Conservation (phyloP, 2,797 vertebrate species). For the Hozukius guyotensis region DNA sequence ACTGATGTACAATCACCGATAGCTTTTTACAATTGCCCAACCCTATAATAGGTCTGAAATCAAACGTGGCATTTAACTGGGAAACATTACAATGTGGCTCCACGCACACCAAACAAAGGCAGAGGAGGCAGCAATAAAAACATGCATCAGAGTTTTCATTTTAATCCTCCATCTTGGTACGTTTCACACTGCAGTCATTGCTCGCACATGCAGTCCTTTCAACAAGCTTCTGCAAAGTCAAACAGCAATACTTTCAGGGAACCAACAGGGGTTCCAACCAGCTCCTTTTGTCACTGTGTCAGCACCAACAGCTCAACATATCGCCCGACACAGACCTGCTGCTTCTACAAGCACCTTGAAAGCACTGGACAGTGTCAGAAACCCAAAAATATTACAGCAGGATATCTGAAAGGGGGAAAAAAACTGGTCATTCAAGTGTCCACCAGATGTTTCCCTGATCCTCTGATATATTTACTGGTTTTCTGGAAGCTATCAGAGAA, state of each 20-base stretch:
- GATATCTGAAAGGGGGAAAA: conserved; percentile 18
- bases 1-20: not conserved
- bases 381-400: conserved; percentile 10
- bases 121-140: not conserved
- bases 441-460: conserved; percentile 63
- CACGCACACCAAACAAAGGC: not conserved
- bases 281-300: conserved; percentile 56
- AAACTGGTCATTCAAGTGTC: conserved; percentile 52
- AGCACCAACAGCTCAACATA: conserved; percentile 48
- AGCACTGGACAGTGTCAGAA: conserved; percentile 32
- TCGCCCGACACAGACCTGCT: conserved; percentile 35
- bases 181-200: not conserved
- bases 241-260: conserved; percentile 35
- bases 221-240: conserved; percentile 17
- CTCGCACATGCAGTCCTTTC: conserved; percentile 33
- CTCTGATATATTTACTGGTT: conserved; percentile 60
- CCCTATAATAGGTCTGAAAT: conserved; percentile 23
- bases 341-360: conserved; percentile 53
- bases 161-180: conserved; percentile 6
- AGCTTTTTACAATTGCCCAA: not conserved
- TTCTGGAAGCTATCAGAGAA: conserved; percentile 49
- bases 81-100: conserved; percentile 33
- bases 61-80: conserved; percentile 39
- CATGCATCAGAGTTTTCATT: conserved; percentile 5
- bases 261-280: conserved; percentile 34